Evolutionary conservation across 2,888 invertebrate genomes (phyloP), one percentile per base, ranked within the genome.

Genomic region (Tipula lateralis): DNA sequence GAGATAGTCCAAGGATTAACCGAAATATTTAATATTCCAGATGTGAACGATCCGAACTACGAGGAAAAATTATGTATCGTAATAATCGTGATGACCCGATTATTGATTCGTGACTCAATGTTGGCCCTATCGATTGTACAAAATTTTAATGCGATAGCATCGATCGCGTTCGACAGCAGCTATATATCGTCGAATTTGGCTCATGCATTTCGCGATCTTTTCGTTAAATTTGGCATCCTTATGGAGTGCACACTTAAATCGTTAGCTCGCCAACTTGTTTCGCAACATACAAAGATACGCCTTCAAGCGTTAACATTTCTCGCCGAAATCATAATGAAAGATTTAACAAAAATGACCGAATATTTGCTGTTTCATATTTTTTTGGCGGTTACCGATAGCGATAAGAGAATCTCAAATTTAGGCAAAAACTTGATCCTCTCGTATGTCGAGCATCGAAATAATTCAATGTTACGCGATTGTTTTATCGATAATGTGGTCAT

Each of bases 221-320:
- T 82, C 7, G 82, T 82, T 30, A 82, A 82, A 82, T 82, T 82
- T 30, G 82, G 82, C n/a, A 82, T 82, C n/a, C 32, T 82, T 16
- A 82, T 82, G 82, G 82, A 82, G 24, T 82, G 82, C 82, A 82
- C 82, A 0, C 30, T 82, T 16, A 82, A 82, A 82, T 82, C 82
- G 16, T 82, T 82, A 30, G 32, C 82, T 1, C 29, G 32, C 16
- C 82, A 82, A 82, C 30, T 82, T 1, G 2, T 82, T 1, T 82
- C 82, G n/a, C 13, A 9, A 0, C 16, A 82, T 30, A 82, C 16
- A 32, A 82, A 82, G 30, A 82, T 82, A 7, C 82, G 82, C 5
- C 16, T 30, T 12, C 82, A 82, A 19, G 82, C 82, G 7, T 30
- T 82, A 30, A 30, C 82, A 82, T 82, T 82, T 82, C 30, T 82